Evolutionary conservation across 2,888 invertebrate genomes (phyloP).

Genomic region (Netelia fuscicornis): DNA sequence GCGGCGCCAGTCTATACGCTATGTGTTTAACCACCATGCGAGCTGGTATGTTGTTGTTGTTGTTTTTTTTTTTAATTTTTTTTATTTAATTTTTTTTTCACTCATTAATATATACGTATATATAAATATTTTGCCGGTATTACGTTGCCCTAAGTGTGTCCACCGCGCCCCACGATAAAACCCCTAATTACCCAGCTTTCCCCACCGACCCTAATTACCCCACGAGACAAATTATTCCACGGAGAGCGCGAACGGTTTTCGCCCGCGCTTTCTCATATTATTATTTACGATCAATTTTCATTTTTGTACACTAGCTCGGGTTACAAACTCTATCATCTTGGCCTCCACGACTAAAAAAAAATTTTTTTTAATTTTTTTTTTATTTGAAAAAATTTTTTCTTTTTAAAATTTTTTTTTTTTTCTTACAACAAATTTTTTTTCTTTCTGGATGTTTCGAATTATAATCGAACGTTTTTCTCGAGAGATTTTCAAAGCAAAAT

Average conservation of each 20-base stretch:
- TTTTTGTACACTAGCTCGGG: slow-evolving; percentile 45
- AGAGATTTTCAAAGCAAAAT: background rate
- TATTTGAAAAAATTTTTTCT: background rate
- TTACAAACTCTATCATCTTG: background rate
- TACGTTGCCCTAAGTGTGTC: slow-evolving; percentile 63
- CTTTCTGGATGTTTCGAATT: too few relatives aligned
- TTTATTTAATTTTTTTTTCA: slow-evolving; percentile 8
- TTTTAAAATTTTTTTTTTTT: background rate
- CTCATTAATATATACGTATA: background rate
- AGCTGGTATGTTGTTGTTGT: slow-evolving; percentile 1
- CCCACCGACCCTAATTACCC: slow-evolving; percentile 67
- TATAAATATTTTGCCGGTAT: slow-evolving; percentile 30
- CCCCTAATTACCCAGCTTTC: slow-evolving; percentile 69
- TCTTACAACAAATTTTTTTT: too few relatives aligned
- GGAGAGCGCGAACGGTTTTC: slow-evolving; percentile 48
- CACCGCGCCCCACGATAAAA: slow-evolving; percentile 67
- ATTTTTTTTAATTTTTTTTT: background rate
- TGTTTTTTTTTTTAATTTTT: slow-evolving; percentile 13
- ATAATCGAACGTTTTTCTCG: too few relatives aligned
- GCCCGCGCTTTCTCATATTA: slow-evolving; percentile 39
- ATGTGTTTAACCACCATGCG: slow-evolving; percentile 58
- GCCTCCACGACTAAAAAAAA: background rate
- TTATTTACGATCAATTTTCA: slow-evolving; percentile 67
- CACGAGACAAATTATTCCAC: slow-evolving; percentile 66
- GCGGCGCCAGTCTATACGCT: slow-evolving; percentile 66